phyloP scores from a whole-genome alignment of 2,113 vertebrate genomes.

The Meriones unguiculatus region DNA sequence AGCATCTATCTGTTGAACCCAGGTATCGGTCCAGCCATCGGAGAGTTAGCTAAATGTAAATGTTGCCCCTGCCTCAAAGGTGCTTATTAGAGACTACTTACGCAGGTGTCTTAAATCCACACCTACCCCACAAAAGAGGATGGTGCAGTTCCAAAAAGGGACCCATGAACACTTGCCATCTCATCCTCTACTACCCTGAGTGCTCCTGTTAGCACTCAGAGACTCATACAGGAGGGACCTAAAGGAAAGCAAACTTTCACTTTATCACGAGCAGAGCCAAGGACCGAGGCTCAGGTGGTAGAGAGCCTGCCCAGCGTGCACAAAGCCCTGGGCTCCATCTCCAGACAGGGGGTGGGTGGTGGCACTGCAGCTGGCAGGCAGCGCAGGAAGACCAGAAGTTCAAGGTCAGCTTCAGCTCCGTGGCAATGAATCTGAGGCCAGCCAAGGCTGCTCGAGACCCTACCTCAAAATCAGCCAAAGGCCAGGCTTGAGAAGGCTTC shows the following conservation, averaged over 20 bases:
- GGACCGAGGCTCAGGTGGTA: background rate
- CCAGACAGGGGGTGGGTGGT: background rate
- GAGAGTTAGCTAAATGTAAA: background rate
- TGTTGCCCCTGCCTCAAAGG: background rate
- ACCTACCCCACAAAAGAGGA: fast-evolving
- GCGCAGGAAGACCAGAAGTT: background rate
- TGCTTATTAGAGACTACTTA: background rate
- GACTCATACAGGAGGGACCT: background rate
- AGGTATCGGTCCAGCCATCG: background rate
- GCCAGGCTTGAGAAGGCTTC: background rate
- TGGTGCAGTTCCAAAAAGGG: background rate
- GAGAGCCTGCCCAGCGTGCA: too few relatives aligned
- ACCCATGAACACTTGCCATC: background rate
- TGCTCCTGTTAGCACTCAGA: background rate
- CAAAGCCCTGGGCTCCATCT: background rate
- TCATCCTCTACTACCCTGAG: too few relatives aligned
- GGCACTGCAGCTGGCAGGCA: background rate
- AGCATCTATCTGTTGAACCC: background rate
- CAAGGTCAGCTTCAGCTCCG: background rate
- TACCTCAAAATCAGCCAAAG: background rate
- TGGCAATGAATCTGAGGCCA: background rate
- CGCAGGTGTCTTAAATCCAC: background rate
- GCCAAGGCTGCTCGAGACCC: background rate
- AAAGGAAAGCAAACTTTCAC: background rate
- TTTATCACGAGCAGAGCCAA: background rate